Evolutionary conservation across 2,888 invertebrate genomes (phyloP).

Genomic region (Ectemnius cavifrons): DNA sequence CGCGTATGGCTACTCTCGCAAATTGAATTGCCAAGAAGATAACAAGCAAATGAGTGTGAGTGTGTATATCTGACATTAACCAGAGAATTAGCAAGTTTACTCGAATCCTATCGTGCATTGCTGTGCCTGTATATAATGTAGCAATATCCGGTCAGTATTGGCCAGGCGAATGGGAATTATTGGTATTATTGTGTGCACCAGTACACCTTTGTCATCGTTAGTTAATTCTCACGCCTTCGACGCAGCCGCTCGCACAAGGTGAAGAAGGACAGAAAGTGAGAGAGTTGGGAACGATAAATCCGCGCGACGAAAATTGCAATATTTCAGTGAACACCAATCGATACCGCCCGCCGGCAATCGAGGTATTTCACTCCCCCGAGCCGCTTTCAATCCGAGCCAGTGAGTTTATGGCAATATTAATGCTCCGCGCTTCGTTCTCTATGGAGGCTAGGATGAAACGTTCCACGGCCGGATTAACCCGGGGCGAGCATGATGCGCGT

Average conservation of each 20-base stretch:
- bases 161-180: conserved; percentile 51
- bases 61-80: conserved; percentile 41
- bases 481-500: no score
- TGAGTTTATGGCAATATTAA: background rate
- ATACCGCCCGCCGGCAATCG: background rate
- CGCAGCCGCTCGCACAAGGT: no score
- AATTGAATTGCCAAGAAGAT: conserved; percentile 24
- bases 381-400: background rate
- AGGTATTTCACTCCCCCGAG: background rate
- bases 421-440: no score
- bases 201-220: conserved; percentile 1
- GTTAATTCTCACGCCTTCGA: no score
- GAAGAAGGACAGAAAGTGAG: no score
- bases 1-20: background rate
- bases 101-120: conserved; percentile 13
- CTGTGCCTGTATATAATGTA: conserved; percentile 3
- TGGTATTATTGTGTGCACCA: conserved; percentile 54
- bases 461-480: no score
- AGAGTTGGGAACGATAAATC: conserved; percentile 24
- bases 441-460: no score
- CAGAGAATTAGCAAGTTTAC: conserved; percentile 38
- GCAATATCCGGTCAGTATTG: conserved; percentile 51
- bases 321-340: conserved; percentile 24
- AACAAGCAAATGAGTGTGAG: conserved; percentile 26
- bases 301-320: conserved; percentile 14